Conservation (phyloP, 2,888 invertebrate species). For the Electrophaes corylata region DNA sequence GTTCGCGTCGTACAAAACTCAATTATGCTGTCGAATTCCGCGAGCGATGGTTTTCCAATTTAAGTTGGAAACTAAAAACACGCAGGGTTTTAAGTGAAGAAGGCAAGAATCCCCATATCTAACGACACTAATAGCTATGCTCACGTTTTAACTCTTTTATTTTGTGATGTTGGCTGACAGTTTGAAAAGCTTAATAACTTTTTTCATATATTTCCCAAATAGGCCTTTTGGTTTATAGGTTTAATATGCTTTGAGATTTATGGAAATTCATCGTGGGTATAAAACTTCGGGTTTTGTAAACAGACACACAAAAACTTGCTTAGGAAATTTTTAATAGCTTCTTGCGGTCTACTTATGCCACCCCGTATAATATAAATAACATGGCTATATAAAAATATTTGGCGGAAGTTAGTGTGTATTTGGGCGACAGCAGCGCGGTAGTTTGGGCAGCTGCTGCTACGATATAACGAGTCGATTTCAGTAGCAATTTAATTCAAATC, state of each 20-base stretch:
- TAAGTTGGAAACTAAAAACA: slow-evolving; percentile 17
- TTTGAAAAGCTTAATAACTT: slow-evolving; percentile 14
- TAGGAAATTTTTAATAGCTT: slow-evolving; percentile 6
- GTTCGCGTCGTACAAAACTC: slow-evolving; percentile 44
- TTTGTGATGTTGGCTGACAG: slow-evolving; percentile 20
- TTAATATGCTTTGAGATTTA: slow-evolving; percentile 2
- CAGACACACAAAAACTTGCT: background rate
- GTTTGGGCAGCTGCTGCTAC: background rate
- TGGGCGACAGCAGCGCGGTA: background rate
- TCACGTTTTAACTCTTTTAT: slow-evolving; percentile 4
- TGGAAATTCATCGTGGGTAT: slow-evolving; percentile 2
- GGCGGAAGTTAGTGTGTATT: slow-evolving; percentile 12
- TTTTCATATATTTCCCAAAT: slow-evolving; percentile 16
- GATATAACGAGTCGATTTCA: slow-evolving; percentile 5
- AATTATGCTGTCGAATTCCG: slow-evolving; percentile 49
- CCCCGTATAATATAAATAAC: slow-evolving; percentile 9
- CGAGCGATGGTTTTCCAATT: slow-evolving; percentile 32
- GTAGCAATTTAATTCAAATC: slow-evolving; percentile 14
- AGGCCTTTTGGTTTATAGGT: slow-evolving; percentile 13
- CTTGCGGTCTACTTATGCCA: slow-evolving; percentile 3
- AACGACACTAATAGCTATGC: slow-evolving; percentile 1
- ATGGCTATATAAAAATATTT: background rate
- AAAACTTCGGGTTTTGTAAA: background rate
- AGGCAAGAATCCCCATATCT: background rate
- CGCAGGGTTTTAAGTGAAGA: background rate